Conservation (phyloP, 2,888 invertebrate genomes). For the Coleophora deauratella region DNA sequence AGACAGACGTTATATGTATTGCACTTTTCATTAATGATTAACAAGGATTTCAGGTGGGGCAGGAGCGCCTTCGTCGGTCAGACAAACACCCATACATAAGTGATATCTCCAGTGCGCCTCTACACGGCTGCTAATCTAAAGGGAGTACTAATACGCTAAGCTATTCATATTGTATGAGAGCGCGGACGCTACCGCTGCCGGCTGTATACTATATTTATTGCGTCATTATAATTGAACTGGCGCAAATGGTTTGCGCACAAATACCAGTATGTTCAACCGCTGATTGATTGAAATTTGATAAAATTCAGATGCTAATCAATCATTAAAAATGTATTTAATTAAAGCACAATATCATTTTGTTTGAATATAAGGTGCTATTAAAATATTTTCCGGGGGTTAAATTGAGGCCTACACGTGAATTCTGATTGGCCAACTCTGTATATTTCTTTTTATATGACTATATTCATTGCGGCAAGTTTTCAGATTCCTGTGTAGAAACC, state of each 20-base stretch:
- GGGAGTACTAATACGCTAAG: conserved; percentile 44
- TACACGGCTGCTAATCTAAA: conserved; percentile 48
- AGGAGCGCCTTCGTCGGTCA: conserved; percentile 31
- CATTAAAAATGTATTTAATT: no score
- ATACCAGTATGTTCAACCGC: conserved; percentile 18
- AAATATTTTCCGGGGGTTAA: no score
- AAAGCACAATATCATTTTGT: no score
- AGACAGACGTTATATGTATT: conserved; percentile 66
- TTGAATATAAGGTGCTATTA: no score
- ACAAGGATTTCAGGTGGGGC: conserved; percentile 49
- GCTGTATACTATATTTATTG: conserved; percentile 39
- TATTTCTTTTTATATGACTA: no score
- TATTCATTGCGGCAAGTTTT: no score
- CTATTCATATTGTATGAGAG: conserved; percentile 44
- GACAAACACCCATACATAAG: conserved; percentile 48
- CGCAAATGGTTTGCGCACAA: conserved; percentile 12
- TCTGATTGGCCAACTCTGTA: no score
- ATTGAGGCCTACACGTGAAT: no score
- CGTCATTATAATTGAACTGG: conserved; percentile 25
- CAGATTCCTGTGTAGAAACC: no score
- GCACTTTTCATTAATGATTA: conserved; percentile 70
- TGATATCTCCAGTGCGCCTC: conserved; percentile 40
- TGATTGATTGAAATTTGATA: not conserved
- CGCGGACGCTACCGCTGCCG: conserved; percentile 28
- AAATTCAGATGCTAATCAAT: no score